Evolutionary conservation across 2,113 vertebrate genomes (phyloP), one percentile per base, ranked within the genome.

Genomic region (Sinocyclocheilus anophthalmus): DNA sequence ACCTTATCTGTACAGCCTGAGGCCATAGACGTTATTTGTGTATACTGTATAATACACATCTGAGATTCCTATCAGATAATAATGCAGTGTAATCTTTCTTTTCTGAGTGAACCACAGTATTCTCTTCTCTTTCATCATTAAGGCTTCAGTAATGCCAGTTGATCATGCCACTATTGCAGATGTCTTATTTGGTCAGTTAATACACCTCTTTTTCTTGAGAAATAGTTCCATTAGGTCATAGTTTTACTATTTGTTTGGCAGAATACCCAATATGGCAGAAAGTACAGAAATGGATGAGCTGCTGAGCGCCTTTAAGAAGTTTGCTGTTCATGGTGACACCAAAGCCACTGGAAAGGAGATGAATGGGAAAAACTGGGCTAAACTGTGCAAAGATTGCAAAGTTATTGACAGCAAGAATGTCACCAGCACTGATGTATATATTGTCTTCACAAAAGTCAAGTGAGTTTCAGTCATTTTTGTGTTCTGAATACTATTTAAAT

Each of bases 381-480:
- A 99, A 89, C 94, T 99, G 18, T 99, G 98, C 92, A 99, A 99
- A 67, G 98, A 99, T 91, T 98, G 97, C 92, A 97, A 97, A 92
- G 95, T 99, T 87, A 96, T 92, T 0, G 98, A 99, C 0, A 96
- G 97, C 33, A 99, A 98, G 92, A 94, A 90, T 0, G 73, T 99
- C 83, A 97, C 95, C 2, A 61, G 95, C 88, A 99, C 97, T 0
- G 98, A 99, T 0, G 97, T 98, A 13, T 97, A 99, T 92, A 99
- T 99, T 6, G 95, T 99, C 87, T 99, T 99, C 95, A 96, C 96
- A 88, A 99, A 99, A 96, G 97, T 99, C 94, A 99, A 98, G 98
- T 99, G 93, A 96, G 97, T 91, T n/a, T 39, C 6, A 59, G 22
- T n/a, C 0, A 30, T 82, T 76, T 50, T 78, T 79, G n/a, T 59